Evolutionary conservation across 2,113 vertebrate genomes (phyloP).

Genomic region (Piprites chloris): DNA sequence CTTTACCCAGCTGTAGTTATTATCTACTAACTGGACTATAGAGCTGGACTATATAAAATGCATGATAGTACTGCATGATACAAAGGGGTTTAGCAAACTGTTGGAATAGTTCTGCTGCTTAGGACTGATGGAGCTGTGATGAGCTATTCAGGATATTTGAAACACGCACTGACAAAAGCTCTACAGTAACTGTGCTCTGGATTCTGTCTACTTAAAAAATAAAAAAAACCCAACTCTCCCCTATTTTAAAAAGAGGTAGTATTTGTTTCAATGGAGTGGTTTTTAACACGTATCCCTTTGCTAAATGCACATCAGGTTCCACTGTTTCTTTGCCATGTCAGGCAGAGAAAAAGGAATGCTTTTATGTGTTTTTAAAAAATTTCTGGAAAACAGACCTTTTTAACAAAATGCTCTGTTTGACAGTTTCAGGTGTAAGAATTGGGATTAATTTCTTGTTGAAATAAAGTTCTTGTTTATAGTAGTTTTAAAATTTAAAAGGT

Average conservation of each 20-base stretch:
- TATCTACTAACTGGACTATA: neutral
- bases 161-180: conserved; percentile 1
- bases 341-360: neutral
- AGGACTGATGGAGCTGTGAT: neutral
- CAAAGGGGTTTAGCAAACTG: neutral
- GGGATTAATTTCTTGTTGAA: neutral
- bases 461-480: neutral
- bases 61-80: rapidly evolving
- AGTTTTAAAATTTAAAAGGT: neutral
- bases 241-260: neutral
- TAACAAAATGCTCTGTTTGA: neutral
- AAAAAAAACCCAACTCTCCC: neutral
- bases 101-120: neutral
- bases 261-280: neutral
- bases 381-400: neutral
- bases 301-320: neutral
- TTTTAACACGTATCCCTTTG: neutral
- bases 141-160: neutral
- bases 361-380: neutral
- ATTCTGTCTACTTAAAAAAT: neutral
- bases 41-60: neutral
- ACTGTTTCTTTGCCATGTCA: rapidly evolving
- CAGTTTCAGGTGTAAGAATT: neutral
- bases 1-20: neutral
- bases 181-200: neutral